A percentile compares a stretch with the other conserved stretches of the same genome.
Conservation (phyloP, 2,888 invertebrate genomes). For the Drosophila trichaetosa region DNA sequence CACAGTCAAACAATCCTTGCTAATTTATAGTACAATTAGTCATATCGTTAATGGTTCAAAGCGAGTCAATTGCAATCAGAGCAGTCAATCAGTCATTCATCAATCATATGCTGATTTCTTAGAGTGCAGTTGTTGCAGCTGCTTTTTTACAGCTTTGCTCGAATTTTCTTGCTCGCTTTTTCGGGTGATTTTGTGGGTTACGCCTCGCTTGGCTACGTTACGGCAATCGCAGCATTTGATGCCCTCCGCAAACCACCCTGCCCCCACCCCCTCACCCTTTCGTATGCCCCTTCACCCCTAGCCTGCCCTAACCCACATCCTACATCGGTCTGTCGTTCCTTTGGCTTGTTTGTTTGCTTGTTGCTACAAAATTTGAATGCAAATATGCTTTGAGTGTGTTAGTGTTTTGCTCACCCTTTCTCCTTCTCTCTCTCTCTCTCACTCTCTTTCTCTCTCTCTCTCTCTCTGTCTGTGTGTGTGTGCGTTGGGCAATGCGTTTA, state of each 20-base stretch:
- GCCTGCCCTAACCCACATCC: neutral
- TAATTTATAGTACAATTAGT: neutral
- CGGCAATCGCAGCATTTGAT: slow-evolving; percentile 67
- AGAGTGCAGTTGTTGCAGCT: slow-evolving; percentile 29
- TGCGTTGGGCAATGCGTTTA: slow-evolving; percentile 64
- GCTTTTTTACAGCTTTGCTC: slow-evolving; percentile 20
- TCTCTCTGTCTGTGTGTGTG: slow-evolving; percentile 14
- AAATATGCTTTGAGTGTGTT: slow-evolving; percentile 72
- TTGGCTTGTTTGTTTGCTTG: slow-evolving; percentile 70
- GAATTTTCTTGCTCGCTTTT: slow-evolving; percentile 31
- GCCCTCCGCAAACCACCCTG: slow-evolving; percentile 9
- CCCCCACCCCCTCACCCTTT: neutral
- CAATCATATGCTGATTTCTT: slow-evolving; percentile 37
- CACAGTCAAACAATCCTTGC: neutral
- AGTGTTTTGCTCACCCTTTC: slow-evolving; percentile 32
- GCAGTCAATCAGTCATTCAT: slow-evolving; percentile 6
- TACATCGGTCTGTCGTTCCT: slow-evolving; percentile 18
- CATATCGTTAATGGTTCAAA: neutral
- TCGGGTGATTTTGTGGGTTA: slow-evolving; percentile 69
- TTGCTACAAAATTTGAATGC: slow-evolving; percentile 74
- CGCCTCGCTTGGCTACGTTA: slow-evolving; percentile 63
- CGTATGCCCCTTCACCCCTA: too few relatives aligned
- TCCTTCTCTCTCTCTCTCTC: neutral
- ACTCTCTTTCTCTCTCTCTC: neutral
- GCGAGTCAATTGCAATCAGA: neutral